Conservation (phyloP, 1,140 invertebrate genomes). For the Kradibia gibbosae region DNA sequence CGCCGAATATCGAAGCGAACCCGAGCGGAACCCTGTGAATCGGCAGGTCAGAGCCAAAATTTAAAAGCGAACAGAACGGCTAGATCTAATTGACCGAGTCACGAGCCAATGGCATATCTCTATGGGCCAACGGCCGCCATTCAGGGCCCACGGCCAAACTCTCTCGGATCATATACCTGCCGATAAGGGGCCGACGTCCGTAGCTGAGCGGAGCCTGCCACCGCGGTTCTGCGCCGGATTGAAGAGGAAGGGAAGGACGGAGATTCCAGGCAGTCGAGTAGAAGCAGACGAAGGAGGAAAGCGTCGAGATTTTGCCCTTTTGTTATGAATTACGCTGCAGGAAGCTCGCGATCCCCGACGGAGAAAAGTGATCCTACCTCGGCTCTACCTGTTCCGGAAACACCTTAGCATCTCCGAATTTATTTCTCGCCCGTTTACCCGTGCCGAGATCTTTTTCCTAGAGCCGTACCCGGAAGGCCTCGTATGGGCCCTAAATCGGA, state of each 20-base stretch:
- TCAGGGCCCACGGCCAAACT: background rate
- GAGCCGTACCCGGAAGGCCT: background rate
- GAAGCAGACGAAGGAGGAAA: background rate
- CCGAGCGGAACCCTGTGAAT: background rate
- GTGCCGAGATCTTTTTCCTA: background rate
- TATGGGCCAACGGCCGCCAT: background rate
- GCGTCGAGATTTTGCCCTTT: background rate
- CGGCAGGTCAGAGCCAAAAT: background rate
- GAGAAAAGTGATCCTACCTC: background rate
- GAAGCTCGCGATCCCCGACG: background rate
- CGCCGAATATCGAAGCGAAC: background rate
- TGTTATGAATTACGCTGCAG: conserved; percentile 2
- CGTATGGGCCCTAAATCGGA: no score
- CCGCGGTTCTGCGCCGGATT: no score
- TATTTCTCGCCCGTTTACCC: background rate
- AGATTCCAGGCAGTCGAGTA: background rate
- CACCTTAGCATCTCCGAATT: background rate
- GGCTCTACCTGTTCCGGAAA: background rate
- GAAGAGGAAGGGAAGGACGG: background rate
- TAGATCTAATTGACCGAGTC: conserved; percentile 8
- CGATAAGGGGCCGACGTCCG: background rate
- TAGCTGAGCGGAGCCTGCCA: no score
- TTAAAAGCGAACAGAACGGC: background rate
- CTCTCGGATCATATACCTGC: background rate
- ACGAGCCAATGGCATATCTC: conserved; percentile 1